These are phyloP conservation scores for Brachymystax lenok DNA, from an alignment of 2,797 vertebrate species.

Conservation along the genomic window DNA sequence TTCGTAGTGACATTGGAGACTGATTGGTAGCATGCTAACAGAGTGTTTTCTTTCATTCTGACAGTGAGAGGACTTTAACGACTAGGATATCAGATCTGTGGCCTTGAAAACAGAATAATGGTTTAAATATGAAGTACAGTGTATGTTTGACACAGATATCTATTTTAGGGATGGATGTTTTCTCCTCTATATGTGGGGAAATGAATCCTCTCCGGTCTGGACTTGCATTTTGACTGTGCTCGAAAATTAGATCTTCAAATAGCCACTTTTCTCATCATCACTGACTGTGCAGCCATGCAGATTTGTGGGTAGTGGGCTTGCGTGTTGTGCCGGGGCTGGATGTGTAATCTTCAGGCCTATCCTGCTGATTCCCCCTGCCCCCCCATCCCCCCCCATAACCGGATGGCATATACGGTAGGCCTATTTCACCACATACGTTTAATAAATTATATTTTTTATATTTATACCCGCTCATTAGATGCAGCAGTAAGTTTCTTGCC, in stretches of 20 bases:
- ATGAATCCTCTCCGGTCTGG: constrained; percentile 20
- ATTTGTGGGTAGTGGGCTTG: constrained; percentile 33
- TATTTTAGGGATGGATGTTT: neutral
- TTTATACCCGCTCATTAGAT: neutral
- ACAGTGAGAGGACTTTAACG: neutral
- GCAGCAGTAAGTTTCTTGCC: neutral
- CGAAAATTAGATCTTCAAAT: constrained; percentile 45
- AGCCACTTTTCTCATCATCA: constrained; percentile 48
- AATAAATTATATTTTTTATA: neutral
- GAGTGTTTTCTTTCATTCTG: neutral
- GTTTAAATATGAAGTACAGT: neutral
- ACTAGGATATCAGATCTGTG: neutral
- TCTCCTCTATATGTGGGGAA: constrained; percentile 20
- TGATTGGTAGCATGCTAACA: neutral
- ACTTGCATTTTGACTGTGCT: constrained; percentile 29
- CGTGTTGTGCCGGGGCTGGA: constrained; percentile 42
- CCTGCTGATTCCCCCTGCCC: constrained; percentile 40
- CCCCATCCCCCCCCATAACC: too few species aligned
- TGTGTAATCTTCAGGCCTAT: constrained; percentile 58
- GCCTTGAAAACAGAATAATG: neutral
- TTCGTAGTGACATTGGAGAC: neutral
- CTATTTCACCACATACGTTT: neutral
- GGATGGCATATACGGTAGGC: neutral
- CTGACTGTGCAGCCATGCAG: constrained; percentile 35
- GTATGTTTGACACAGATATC: neutral